phyloP scores from a whole-genome alignment of 2,797 vertebrate species.

The Phoeniculus purpureus region DNA sequence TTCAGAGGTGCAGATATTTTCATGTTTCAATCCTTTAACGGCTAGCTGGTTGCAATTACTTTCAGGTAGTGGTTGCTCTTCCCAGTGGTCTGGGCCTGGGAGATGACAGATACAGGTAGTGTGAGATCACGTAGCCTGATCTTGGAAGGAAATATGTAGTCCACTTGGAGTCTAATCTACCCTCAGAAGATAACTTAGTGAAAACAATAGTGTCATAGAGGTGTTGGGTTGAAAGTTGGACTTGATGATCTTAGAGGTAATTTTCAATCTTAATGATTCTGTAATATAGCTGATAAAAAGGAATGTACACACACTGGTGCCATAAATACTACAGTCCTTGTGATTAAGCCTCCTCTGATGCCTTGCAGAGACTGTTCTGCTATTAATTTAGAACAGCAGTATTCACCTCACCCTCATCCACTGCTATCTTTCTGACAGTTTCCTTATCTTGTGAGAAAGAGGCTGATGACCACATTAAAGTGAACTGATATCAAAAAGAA shows the following conservation, averaged over 20 bases:
- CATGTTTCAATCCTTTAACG: background rate
- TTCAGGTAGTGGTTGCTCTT: background rate
- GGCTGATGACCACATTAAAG: conserved; percentile 2
- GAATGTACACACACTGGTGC: background rate
- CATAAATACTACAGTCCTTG: conserved; percentile 13
- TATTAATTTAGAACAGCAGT: conserved; percentile 54
- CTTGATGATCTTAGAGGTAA: too few relatives aligned
- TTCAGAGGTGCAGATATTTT: background rate
- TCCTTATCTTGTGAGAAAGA: conserved; percentile 23
- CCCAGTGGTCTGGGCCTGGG: accelerated
- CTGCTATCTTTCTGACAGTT: conserved; percentile 14
- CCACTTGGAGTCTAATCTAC: too few relatives aligned
- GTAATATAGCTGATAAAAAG: background rate
- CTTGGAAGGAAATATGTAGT: too few relatives aligned
- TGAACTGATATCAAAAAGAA: conserved; percentile 28
- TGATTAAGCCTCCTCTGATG: conserved; percentile 29
- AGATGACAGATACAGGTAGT: background rate
- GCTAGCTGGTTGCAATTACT: background rate
- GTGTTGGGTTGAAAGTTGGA: too few relatives aligned
- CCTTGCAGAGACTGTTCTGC: conserved; percentile 4
- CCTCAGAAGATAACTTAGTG: background rate
- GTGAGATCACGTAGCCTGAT: background rate
- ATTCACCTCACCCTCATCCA: conserved; percentile 43
- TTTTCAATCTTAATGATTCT: too few relatives aligned
- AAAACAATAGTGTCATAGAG: background rate